These are phyloP conservation scores for Equus przewalskii DNA, from an alignment of 2,113 vertebrate genomes.

Conservation along the genomic window DNA sequence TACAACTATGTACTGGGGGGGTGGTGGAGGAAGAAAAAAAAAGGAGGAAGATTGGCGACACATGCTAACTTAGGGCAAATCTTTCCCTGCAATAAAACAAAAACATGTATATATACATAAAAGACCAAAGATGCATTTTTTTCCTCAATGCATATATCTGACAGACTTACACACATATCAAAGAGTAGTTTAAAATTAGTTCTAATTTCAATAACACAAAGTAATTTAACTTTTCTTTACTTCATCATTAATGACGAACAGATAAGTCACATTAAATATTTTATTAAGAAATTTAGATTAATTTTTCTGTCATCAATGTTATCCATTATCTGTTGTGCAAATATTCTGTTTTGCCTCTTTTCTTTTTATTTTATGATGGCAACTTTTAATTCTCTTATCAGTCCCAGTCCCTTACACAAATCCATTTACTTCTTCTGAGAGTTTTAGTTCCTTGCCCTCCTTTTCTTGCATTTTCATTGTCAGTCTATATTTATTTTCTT, in stretches of 20 bases:
- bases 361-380: neutral
- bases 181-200: neutral
- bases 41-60: too few species aligned
- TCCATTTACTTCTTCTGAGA: neutral
- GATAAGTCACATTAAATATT: neutral
- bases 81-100: too few species aligned
- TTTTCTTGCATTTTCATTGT: neutral
- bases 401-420: neutral
- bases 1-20: too few species aligned
- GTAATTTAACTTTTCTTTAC: neutral
- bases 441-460: neutral
- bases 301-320: neutral
- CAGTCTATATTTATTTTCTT: neutral
- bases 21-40: too few species aligned
- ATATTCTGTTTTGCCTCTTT: neutral
- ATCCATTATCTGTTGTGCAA: neutral
- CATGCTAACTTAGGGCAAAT: too few species aligned
- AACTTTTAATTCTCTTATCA: neutral
- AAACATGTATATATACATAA: too few species aligned
- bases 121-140: neutral
- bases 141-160: neutral
- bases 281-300: neutral
- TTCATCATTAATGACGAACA: neutral
- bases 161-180: neutral
- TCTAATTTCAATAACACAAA: neutral